A percentile compares a stretch with the other conserved stretches of the same genome.
phyloP scores from a whole-genome alignment of 2,888 invertebrate genomes.

The Epinotia nisella region DNA sequence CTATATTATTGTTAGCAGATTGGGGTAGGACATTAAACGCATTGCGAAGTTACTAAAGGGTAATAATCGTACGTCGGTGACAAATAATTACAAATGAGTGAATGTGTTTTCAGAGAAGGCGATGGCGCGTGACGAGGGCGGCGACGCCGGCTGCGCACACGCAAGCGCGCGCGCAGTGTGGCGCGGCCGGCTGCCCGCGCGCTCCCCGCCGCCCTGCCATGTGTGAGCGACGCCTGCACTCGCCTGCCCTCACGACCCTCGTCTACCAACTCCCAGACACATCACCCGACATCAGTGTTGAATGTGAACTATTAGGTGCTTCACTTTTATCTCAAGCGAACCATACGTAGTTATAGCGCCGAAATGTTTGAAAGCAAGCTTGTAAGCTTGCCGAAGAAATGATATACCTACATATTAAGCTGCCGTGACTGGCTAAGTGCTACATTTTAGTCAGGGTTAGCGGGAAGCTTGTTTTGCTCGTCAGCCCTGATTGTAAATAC shows the following conservation, averaged over 20 bases:
- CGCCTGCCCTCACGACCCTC: constrained; percentile 48
- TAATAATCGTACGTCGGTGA: not conserved
- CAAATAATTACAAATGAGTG: not conserved
- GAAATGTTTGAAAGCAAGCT: constrained; percentile 57
- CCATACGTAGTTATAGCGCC: constrained; percentile 59
- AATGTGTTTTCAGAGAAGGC: constrained; percentile 69
- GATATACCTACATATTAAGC: constrained; percentile 34
- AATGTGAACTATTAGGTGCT: constrained; percentile 58
- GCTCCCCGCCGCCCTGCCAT: constrained; percentile 74
- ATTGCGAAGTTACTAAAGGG: not conserved
- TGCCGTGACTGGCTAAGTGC: constrained; percentile 40
- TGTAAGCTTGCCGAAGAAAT: constrained; percentile 41
- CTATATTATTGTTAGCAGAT: not conserved
- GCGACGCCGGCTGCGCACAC: constrained; percentile 44
- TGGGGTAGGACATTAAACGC: not conserved
- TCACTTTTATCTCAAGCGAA: constrained; percentile 53
- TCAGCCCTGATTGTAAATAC: constrained; percentile 72
- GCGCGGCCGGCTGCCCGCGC: constrained; percentile 73
- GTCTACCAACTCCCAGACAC: constrained; percentile 42
- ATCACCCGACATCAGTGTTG: constrained; percentile 47
- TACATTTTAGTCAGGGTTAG: constrained; percentile 35
- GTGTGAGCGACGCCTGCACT: constrained; percentile 62
- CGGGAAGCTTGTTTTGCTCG: constrained; percentile 45
- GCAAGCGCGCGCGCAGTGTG: constrained; percentile 55
- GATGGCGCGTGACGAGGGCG: constrained; percentile 65